Conservation (phyloP, 2,113 vertebrate genomes). For the Cygnus buccinator region DNA sequence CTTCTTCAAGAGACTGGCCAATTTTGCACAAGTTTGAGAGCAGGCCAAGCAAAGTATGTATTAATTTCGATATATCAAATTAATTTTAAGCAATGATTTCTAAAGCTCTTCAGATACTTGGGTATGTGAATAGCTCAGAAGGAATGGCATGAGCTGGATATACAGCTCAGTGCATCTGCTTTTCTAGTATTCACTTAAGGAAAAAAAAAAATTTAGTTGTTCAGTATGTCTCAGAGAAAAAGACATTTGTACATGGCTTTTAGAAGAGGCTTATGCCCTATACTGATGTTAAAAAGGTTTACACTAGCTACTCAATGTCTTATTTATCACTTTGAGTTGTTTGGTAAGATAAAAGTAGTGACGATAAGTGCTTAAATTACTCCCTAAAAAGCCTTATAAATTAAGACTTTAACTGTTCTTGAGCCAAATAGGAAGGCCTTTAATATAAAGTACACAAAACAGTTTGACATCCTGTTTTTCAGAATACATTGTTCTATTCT, state of each 20-base stretch:
- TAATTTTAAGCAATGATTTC: neutral
- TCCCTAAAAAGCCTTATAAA: neutral
- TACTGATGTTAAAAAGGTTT: neutral
- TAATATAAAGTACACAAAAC: neutral
- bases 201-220: neutral
- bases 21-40: neutral
- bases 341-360: neutral
- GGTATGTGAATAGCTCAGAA: neutral
- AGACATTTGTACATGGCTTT: neutral
- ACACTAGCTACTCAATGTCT: neutral
- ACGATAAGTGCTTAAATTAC: slow-evolving; percentile 25
- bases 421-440: slow-evolving; percentile 10
- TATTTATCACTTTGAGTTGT: neutral
- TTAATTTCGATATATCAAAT: neutral
- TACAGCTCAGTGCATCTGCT: neutral
- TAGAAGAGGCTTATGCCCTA: neutral
- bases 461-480: neutral
- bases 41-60: neutral
- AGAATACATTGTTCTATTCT: neutral
- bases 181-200: neutral
- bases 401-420: slow-evolving; percentile 7
- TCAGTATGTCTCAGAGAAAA: neutral
- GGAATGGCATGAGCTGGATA: neutral
- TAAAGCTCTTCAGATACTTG: neutral
- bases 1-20: neutral